phyloP scores from a whole-genome alignment of 2,113 vertebrate genomes.

The Oreocharis arfaki region DNA sequence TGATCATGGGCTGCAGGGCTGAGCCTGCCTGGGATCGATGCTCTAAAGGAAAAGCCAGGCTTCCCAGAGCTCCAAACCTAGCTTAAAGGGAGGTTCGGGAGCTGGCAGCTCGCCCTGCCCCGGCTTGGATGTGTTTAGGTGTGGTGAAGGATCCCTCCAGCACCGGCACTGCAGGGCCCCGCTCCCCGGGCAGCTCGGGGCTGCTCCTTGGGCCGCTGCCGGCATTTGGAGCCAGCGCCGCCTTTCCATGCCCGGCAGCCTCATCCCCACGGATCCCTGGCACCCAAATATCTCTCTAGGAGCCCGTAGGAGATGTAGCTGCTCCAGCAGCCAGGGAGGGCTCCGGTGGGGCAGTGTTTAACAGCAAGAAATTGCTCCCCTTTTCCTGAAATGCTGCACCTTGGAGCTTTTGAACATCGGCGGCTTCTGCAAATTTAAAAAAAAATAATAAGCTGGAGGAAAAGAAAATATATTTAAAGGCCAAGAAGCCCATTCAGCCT shows the following conservation, averaged over 20 bases:
- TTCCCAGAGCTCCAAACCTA: not conserved
- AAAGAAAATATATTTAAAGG: not conserved
- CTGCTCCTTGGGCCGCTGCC: not conserved
- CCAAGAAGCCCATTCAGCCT: not conserved
- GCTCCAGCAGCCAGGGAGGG: not conserved
- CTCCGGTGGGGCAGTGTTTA: not conserved
- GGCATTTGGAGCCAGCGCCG: not conserved
- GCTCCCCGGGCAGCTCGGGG: accelerated
- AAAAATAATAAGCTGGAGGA: not conserved
- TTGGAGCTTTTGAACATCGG: not conserved
- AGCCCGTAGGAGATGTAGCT: not conserved
- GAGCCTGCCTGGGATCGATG: not conserved
- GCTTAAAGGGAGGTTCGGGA: not conserved
- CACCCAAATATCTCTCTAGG: not conserved
- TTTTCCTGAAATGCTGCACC: not conserved
- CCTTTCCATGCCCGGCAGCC: not conserved
- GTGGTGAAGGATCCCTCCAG: not conserved
- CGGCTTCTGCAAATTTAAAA: not conserved
- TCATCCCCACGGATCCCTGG: not conserved
- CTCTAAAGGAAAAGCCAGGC: not conserved
- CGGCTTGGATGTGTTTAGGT: accelerated
- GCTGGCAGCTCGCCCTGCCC: not conserved
- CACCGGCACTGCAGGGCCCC: not conserved
- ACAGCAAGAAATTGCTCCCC: not conserved
- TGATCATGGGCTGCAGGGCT: accelerated